Evolutionary conservation across 2,797 vertebrate species (phyloP), one percentile per base, ranked within the genome.

Genomic region (Sebastes taczanowskii): DNA sequence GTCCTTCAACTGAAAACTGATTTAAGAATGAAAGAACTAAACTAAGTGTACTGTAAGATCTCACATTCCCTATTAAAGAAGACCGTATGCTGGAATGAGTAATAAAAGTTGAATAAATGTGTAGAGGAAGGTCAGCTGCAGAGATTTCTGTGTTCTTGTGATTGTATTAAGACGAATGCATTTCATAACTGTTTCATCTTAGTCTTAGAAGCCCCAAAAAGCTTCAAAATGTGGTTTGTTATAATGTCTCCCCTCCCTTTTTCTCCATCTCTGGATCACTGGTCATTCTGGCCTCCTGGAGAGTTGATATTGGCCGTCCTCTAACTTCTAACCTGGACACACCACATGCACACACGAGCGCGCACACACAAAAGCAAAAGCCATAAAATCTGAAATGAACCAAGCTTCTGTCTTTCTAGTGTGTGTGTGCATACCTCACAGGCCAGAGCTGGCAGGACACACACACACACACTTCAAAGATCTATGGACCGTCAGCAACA

Each of bases 251-350:
- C 6, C 20, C 38, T 67, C 3, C 25, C 20, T 66, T 46, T 77
- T 32, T 65, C 71, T 84, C 58, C 74, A 77, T 77, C 73, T 77
- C 72, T 85, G 63, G 27, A 74, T 74, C 77, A 76, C 69, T 20
- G 64, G 67, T 77, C 3, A 25, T 32, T 83, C 68, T 63, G 86
- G 76, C 68, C 73, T 86, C 86, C 80, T 81, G 82, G 69, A 82
- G 79, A 11, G 79, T 30, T 81, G 82, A 90, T 88, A 82, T 88
- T 90, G 78, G 46, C 84, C 23, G 86, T 82, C 88, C 86, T 91
- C 84, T 86, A 90, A 83, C 78, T 79, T 81, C 70, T 88, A 60
- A 87, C 86, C 76, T 71, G 32, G 7, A 69, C 65, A 81, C 78
- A 74, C 23, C 64, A 79, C 76, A 77, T 16, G 58, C 58, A 71